phyloP scores from a whole-genome alignment of 1,140 invertebrate species.

The Magallana angulata region DNA sequence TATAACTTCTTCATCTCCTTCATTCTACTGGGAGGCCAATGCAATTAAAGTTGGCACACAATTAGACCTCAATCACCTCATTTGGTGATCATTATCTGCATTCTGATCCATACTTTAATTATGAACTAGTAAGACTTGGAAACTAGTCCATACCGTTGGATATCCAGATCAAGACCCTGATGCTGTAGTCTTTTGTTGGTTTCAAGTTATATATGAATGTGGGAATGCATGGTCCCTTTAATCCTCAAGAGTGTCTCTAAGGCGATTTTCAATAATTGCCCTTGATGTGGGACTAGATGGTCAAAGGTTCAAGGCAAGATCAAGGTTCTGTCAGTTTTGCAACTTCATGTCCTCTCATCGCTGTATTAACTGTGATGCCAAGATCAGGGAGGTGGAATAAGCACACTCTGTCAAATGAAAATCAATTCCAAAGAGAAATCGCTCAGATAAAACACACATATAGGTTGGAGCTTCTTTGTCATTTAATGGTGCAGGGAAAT shows the following conservation, averaged over 20 bases:
- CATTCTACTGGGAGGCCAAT: no score
- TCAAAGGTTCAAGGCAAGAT: background rate
- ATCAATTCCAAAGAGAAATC: constrained; percentile 36
- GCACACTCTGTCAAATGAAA: constrained; percentile 25
- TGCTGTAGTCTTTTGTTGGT: no score
- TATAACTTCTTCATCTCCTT: no score
- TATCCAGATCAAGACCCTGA: no score
- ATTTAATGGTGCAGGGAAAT: constrained; percentile 14
- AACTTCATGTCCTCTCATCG: background rate
- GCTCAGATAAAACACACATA: constrained; percentile 29
- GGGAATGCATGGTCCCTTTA: background rate
- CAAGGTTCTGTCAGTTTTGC: background rate
- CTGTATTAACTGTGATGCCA: background rate
- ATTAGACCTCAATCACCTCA: no score
- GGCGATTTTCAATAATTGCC: background rate
- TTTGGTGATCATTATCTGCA: no score
- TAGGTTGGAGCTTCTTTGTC: constrained; percentile 12
- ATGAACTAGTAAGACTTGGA: no score
- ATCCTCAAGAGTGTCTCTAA: background rate
- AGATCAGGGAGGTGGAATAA: background rate
- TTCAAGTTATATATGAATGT: no score
- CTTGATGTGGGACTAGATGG: background rate
- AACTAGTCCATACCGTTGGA: no score
- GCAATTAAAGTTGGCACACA: no score
- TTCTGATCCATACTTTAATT: no score